Evolutionary conservation across 2,888 invertebrate species (phyloP), one percentile per base, ranked within the genome.

Genomic region (Dione juno): DNA sequence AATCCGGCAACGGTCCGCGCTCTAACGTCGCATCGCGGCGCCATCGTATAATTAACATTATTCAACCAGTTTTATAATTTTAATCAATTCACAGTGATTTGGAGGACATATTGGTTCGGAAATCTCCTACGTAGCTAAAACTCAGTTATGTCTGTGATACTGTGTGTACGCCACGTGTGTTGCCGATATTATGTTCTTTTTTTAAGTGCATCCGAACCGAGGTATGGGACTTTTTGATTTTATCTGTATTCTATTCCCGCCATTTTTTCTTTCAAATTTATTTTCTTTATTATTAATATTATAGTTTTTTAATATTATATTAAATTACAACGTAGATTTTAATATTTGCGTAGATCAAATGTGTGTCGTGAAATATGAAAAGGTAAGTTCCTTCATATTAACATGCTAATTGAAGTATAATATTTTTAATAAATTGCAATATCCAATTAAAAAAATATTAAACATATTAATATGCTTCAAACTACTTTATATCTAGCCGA

Each of bases 101-200:
- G 79, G 82, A 83, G 82, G 83, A 82, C 82, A 77, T 77, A 77
- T 80, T 77, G 82, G 79, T 77, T 79, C 77, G 75, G 77, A 71
- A 75, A 72, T 74, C 67, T 75, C 70, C 71, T 66, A 77, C 78
- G 77, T 78, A 75, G 66, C 72, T 63, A 66, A 74, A 70, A 71
- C 70, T 87, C 88, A 92, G 92, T 92, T 84, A 81, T 79, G 77
- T 81, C 81, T 86, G 83, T 84, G 92, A 89, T 84, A 78, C 82
- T 84, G 86, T 88, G 90, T 75, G 82, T 78, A 77, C 74, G 79
- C 74, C 90, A 87, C 92, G 92, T 88, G 85, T 82, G 77, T 71
- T 76, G 75, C 72, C 68, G 74, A 75, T 78, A 69, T 73, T 68
- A 74, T 74, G 71, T 74, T 75, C 69, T 69, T 76, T 76, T 76